Evolutionary conservation across 1,140 invertebrate genomes (phyloP), one percentile per base, ranked within the genome.

Genomic region (Zaprionus taronus): DNA sequence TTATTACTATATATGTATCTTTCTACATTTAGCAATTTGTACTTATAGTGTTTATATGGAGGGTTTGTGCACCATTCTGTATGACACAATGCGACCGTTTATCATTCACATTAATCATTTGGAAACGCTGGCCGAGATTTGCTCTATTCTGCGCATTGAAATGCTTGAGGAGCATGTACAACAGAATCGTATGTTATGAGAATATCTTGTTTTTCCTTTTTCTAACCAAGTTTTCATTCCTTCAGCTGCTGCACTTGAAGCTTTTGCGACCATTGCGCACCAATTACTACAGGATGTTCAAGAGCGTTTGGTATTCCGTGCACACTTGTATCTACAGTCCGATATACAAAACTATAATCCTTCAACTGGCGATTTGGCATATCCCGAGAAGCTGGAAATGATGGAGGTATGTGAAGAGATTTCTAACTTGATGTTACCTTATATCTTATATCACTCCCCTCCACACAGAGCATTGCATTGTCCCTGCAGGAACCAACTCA

Each of bases 21-120:
- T n/a, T 41, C 38, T 7, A 47, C 0, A 20, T 41, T 57, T 28
- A 3, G 34, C 14, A 26, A 55, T 70, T 14, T 55, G n/a, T 24
- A 7, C 20, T 66, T 31, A 5, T 26, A 96, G 95, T 20, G 94
- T 95, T 17, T 97, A 97, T 90, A 92, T 99, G 26, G 97, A 98
- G 80, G 95, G 95, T 0, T 93, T 99, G 0, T 99, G 98, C 91
- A 96, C 96, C 15, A 95, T 96, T 55, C 92, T 99, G 7, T 99
- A 99, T 91, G 99, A 99, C 91, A 96, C 96, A 1, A 93, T 99
- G 64, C 94, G 99, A n/a, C 98, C 99, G 1, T 96, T 98, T 63
- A 97, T 99, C 41, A 99, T 99, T 75, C 97, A 99, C 91, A 97
- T 99, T 58, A 98, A 99, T 92, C 99, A 99, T 94, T 94, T 99